These are phyloP conservation scores for Chelon auratus DNA, from an alignment of 2,797 vertebrate species.

Conservation along the genomic window DNA sequence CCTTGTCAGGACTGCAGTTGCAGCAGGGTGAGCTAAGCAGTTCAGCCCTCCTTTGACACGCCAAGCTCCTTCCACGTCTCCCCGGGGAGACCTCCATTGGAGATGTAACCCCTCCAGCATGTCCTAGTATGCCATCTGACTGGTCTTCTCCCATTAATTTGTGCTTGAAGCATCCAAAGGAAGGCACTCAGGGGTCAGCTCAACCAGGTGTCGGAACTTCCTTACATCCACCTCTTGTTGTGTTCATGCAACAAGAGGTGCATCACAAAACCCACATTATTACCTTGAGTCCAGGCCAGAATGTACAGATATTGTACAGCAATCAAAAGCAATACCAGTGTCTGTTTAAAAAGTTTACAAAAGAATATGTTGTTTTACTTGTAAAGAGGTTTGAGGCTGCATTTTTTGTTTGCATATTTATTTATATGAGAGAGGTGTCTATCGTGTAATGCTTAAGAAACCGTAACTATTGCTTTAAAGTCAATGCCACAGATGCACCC, in stretches of 20 bases:
- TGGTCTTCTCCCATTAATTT: constrained; percentile 44
- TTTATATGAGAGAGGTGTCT: neutral
- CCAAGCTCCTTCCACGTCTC: constrained; percentile 26
- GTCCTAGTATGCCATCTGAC: constrained; percentile 33
- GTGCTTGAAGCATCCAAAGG: constrained; percentile 46
- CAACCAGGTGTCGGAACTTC: constrained; percentile 39
- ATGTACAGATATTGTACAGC: neutral
- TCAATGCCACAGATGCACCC: neutral
- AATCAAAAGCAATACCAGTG: neutral
- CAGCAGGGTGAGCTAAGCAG: constrained; percentile 24
- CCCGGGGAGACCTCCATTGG: constrained; percentile 23
- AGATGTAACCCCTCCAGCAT: constrained; percentile 47
- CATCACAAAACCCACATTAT: neutral
- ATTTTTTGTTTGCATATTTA: too few species aligned
- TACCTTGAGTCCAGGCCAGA: neutral
- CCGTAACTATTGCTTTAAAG: neutral
- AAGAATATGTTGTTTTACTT: neutral
- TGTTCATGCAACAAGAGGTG: too few species aligned
- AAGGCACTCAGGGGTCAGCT: constrained; percentile 15
- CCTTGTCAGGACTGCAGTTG: constrained; percentile 35
- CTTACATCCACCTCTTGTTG: constrained; percentile 33
- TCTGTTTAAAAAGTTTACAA: neutral
- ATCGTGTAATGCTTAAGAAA: neutral
- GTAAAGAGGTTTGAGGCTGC: too few species aligned
- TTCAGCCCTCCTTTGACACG: constrained; percentile 16